Evolutionary conservation across 1,140 invertebrate genomes (phyloP).

Genomic region (Caerostris extrusa): DNA sequence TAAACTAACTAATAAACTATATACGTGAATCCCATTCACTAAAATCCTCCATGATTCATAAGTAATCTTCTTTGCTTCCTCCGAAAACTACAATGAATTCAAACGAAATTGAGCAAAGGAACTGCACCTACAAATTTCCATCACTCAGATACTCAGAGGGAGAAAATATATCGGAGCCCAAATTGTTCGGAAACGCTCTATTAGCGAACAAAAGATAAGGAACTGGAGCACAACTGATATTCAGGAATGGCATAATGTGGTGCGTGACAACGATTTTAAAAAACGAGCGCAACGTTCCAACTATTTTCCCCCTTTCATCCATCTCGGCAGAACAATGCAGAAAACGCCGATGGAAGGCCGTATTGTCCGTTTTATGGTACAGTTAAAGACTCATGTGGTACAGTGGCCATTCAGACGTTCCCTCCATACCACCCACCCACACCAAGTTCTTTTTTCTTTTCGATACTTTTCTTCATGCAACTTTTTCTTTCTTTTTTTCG

Average conservation of each 20-base stretch:
- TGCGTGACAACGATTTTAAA: conserved; percentile 64
- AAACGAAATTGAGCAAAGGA: conserved; percentile 30
- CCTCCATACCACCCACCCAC: neutral
- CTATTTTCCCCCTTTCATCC: conserved; percentile 26
- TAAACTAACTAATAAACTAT: no score
- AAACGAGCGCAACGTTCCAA: conserved; percentile 27
- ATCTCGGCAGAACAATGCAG: conserved; percentile 4
- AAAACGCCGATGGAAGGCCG: neutral
- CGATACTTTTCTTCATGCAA: neutral
- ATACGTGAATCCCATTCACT: neutral
- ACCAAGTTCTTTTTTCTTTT: neutral
- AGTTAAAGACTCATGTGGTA: conserved; percentile 57
- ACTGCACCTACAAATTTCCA: conserved; percentile 30
- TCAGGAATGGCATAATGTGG: neutral
- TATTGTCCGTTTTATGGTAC: conserved; percentile 58
- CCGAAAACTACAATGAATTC: conserved; percentile 19
- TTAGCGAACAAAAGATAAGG: conserved; percentile 52
- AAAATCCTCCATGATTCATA: neutral
- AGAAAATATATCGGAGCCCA: conserved; percentile 52
- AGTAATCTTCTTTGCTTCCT: neutral
- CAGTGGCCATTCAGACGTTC: conserved; percentile 43
- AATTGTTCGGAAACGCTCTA: conserved; percentile 69
- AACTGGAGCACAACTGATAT: conserved; percentile 55
- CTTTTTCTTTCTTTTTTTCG: neutral
- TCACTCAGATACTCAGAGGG: neutral